Evolutionary conservation across 1,140 invertebrate species (phyloP).

Genomic region (Euborellia annulipes): DNA sequence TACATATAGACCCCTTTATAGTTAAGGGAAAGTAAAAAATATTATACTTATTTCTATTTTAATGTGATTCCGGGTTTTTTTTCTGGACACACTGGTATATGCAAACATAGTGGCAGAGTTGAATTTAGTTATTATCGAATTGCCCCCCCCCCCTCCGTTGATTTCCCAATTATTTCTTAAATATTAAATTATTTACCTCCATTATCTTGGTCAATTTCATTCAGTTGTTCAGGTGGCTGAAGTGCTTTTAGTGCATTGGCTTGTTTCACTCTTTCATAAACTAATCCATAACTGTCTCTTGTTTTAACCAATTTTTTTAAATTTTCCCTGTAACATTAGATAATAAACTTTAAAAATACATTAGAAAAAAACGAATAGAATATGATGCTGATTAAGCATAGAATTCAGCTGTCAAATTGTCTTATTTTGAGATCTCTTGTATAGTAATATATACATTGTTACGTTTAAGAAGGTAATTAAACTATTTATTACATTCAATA

Average conservation of each 20-base stretch:
- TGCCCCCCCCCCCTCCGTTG: too few species aligned
- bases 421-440: neutral
- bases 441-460: conserved; percentile 8
- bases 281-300: conserved; percentile 70
- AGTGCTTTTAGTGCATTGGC: conserved; percentile 35
- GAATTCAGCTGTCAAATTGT: neutral
- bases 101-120: too few species aligned
- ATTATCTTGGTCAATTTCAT: conserved; percentile 1
- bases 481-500: too few species aligned
- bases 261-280: conserved; percentile 63
- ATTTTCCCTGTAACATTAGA: conserved; percentile 46
- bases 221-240: conserved; percentile 2
- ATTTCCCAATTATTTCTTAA: too few species aligned
- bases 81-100: too few species aligned
- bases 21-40: too few species aligned
- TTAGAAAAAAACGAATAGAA: neutral
- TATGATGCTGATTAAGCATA: neutral
- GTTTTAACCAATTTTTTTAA: conserved; percentile 62
- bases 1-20: too few species aligned
- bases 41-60: too few species aligned
- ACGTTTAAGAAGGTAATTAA: neutral
- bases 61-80: too few species aligned
- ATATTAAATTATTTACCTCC: conserved; percentile 5
- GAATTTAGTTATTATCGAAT: too few species aligned
- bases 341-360: neutral